These are phyloP conservation scores for Palythoa heliodiscus DNA, from an alignment of 92 coral and sea anemone genomes.

Conservation along the genomic window DNA sequence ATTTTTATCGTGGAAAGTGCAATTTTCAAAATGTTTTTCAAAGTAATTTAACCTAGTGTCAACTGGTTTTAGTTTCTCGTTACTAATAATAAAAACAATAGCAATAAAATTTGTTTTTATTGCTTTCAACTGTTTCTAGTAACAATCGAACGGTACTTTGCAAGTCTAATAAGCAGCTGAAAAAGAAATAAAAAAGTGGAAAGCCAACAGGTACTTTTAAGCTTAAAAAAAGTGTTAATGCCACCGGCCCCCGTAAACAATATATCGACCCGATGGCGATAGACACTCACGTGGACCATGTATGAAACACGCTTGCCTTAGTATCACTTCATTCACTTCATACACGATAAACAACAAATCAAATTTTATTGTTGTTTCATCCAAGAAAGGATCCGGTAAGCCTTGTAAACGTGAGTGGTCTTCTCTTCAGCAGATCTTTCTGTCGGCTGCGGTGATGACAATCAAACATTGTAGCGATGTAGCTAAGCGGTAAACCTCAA, in stretches of 20 bases:
- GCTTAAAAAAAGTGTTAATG: neutral
- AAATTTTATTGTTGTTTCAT: neutral
- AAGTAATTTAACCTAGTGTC: too few species aligned
- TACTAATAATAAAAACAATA: too few species aligned
- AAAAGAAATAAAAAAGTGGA: too few species aligned
- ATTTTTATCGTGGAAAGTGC: too few species aligned
- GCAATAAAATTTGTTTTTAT: too few species aligned
- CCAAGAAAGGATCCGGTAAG: neutral
- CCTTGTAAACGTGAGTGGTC: neutral
- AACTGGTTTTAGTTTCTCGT: too few species aligned
- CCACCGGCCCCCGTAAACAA: neutral
- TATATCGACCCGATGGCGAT: neutral
- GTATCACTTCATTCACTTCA: neutral
- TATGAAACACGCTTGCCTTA: constrained; percentile 11
- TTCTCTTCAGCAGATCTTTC: neutral
- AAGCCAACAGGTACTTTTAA: too few species aligned
- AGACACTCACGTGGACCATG: neutral
- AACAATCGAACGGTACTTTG: too few species aligned
- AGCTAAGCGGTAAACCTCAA: neutral
- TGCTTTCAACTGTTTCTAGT: too few species aligned
- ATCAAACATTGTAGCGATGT: neutral
- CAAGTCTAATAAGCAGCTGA: too few species aligned
- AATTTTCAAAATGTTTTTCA: too few species aligned
- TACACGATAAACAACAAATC: neutral
- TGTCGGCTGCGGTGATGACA: neutral